Conservation (phyloP, 1,140 invertebrate genomes). For the Drosophila elegans region DNA sequence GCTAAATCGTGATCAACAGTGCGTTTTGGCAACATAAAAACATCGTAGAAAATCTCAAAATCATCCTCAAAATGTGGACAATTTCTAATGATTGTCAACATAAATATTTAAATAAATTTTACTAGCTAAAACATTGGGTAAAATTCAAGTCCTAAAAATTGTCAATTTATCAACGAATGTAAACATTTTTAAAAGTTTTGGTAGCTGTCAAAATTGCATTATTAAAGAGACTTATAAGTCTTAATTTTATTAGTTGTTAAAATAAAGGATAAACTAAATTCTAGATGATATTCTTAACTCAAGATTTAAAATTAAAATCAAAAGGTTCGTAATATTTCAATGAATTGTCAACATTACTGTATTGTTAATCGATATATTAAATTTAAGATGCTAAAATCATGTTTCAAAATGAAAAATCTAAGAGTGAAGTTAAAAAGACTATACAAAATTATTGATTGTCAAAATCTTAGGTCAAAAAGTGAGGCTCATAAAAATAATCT, state of each 20-base stretch:
- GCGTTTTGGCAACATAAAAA: background rate
- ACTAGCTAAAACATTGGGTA: too few species aligned
- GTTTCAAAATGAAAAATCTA: background rate
- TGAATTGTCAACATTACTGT: too few species aligned
- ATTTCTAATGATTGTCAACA: background rate
- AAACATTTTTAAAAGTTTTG: background rate
- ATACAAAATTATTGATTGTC: background rate
- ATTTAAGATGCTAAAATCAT: background rate
- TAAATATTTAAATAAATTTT: background rate
- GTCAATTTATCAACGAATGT: background rate
- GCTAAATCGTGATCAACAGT: slow-evolving; percentile 9
- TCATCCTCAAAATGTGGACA: background rate
- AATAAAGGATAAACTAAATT: background rate
- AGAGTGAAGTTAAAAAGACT: background rate
- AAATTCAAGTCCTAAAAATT: too few species aligned
- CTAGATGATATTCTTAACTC: background rate
- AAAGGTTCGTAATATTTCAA: too few species aligned
- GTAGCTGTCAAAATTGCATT: background rate
- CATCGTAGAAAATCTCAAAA: background rate
- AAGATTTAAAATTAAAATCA: too few species aligned
- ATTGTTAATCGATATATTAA: background rate
- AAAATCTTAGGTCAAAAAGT: background rate
- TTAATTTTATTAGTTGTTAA: background rate
- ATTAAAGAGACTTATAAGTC: background rate
- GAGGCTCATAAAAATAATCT: slow-evolving; percentile 12